These are phyloP conservation scores for Typhlomys cinereus DNA, from an alignment of 2,113 vertebrate genomes.

Conservation along the genomic window DNA sequence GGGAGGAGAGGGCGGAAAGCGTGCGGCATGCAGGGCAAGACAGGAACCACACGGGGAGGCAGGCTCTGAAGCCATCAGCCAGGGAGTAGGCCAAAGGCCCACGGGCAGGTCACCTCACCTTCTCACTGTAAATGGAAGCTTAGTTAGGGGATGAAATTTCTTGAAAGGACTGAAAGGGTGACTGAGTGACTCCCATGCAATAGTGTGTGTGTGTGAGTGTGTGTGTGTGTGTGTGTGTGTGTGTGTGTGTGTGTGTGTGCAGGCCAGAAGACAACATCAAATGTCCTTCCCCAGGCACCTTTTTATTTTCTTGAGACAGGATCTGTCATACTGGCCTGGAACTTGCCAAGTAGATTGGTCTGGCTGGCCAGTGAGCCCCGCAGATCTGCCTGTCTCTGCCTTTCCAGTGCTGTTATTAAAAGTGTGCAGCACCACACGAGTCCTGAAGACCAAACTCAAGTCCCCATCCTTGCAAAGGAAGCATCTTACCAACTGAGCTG, in stretches of 20 bases:
- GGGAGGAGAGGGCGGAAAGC: not conserved
- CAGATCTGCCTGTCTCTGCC: not conserved
- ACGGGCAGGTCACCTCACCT: conserved; percentile 58
- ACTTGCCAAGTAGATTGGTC: not conserved
- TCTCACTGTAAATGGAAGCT: conserved; percentile 37
- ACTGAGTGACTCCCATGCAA: not conserved
- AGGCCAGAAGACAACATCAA: not conserved
- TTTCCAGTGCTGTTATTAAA: not conserved
- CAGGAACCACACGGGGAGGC: not conserved
- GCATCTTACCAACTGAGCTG: not conserved
- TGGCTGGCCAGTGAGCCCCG: not conserved
- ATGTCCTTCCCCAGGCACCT: not conserved
- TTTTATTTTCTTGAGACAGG: not conserved
- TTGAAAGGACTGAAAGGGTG: conserved; percentile 40
- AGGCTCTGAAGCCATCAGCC: not conserved
- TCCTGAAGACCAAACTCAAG: not conserved
- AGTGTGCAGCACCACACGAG: not conserved
- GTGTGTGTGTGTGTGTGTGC: not conserved
- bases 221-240: not conserved
- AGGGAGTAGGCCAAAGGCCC: not conserved
- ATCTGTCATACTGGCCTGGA: not conserved
- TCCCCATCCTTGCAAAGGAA: not conserved
- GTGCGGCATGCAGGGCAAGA: rapidly evolving
- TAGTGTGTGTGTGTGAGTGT: not conserved
- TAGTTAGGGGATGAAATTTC: conserved; percentile 72